Conservation (phyloP, 2,888 invertebrate species). For the Amitus sp. region DNA sequence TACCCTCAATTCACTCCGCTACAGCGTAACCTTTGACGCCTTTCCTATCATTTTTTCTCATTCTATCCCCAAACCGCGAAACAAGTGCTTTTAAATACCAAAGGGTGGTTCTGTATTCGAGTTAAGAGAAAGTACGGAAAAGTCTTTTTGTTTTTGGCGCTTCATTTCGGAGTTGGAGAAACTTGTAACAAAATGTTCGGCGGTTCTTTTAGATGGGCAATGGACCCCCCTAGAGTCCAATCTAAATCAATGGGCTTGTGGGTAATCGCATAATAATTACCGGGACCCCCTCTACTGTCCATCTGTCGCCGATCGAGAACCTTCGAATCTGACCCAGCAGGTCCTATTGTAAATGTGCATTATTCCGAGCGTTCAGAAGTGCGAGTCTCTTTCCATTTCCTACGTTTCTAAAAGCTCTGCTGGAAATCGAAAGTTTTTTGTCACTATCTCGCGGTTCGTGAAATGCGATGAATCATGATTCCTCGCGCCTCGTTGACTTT, state of each 20-base stretch:
- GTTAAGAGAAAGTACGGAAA: neutral
- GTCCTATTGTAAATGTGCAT: conserved; percentile 57
- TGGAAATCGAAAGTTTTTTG: neutral
- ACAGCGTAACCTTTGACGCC: conserved; percentile 59
- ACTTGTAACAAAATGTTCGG: conserved; percentile 48
- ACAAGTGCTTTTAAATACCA: too few relatives aligned
- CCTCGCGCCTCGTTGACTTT: neutral
- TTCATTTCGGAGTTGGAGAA: conserved; percentile 2
- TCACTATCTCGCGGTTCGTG: neutral
- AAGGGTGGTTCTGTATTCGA: conserved; percentile 18
- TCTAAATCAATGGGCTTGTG: conserved; percentile 65
- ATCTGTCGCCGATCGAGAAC: conserved; percentile 58
- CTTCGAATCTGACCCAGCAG: conserved; percentile 54
- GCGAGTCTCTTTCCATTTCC: conserved; percentile 38
- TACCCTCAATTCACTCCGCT: conserved; percentile 54
- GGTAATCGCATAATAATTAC: conserved; percentile 66
- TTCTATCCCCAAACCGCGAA: neutral
- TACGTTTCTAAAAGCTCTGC: conserved; percentile 33
- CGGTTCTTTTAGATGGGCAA: conserved; percentile 43
- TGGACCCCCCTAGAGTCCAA: conserved; percentile 57
- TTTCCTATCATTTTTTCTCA: conserved; percentile 38
- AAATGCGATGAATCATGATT: neutral
- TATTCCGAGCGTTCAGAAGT: conserved; percentile 47
- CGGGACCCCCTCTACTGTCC: conserved; percentile 60
- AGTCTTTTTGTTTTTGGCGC: neutral